phyloP scores from a whole-genome alignment of 2,797 vertebrate genomes.

The Squalus acanthias region DNA sequence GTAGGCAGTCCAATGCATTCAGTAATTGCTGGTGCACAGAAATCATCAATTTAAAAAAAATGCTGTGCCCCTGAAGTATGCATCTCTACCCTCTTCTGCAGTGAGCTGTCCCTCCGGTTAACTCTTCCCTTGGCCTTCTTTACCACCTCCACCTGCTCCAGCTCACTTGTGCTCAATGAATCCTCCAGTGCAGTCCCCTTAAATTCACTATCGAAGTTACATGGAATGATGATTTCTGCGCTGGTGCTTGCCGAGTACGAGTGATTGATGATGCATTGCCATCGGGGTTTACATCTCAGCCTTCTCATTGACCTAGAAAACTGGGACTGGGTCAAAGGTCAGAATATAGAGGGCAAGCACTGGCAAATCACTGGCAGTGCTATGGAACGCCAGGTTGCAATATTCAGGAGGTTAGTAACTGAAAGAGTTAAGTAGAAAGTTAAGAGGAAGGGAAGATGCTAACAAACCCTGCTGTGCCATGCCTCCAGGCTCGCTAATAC shows the following conservation, averaged over 20 bases:
- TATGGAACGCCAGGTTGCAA: background rate
- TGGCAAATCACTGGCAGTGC: background rate
- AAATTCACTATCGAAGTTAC: background rate
- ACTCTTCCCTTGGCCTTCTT: background rate
- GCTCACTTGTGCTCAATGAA: background rate
- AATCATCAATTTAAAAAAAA: background rate
- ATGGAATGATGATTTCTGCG: background rate
- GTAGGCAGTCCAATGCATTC: background rate
- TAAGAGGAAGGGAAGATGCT: background rate
- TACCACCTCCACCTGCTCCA: background rate
- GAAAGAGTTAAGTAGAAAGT: background rate
- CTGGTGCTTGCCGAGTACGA: background rate
- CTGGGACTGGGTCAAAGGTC: background rate
- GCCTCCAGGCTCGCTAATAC: background rate
- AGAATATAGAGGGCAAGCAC: background rate
- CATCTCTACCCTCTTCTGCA: background rate
- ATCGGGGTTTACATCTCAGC: background rate
- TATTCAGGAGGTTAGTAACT: background rate
- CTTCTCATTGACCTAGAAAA: background rate
- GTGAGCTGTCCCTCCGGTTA: background rate
- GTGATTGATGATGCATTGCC: background rate
- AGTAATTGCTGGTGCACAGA: background rate
- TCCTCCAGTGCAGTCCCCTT: background rate
- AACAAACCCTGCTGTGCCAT: background rate
- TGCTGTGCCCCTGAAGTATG: background rate